Base-by-base conservation (phyloP, 2,797 vertebrate genomes). In the Cirrhinus molitorella region DNA sequence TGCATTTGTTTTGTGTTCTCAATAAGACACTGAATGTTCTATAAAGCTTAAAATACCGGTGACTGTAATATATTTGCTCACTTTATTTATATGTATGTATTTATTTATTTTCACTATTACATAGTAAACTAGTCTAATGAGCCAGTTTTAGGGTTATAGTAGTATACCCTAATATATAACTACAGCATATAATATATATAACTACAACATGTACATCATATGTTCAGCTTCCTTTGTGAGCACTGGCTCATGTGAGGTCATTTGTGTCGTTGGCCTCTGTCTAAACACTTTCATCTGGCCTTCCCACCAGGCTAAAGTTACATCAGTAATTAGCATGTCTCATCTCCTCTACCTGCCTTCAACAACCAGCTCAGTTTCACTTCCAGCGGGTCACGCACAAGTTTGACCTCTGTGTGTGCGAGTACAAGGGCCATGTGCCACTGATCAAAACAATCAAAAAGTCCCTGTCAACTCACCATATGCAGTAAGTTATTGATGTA, bases 281-380 rank as follows among this genome's bases (percentile, higher is more conserved):
- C 59, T 78, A 79, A 68, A 76, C 78, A 76, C 80, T 51, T 84
- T 81, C 65, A 84, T 40, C 77, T 76, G 83, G 86, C 79, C 81
- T 85, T 87, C 86, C 86, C 87, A 78, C 55, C 80, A 74, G 75
- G 70, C 83, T 85, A 65, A 37, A 49, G 81, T 87, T 87, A 83
- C 86, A 82, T 83, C 86, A 85, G 84, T 87, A 85, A 84, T 87
- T 77, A 80, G 85, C 75, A 47, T 61, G 75, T 57, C 68, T 87
- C 47, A 34, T 85, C 66, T 77, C 79, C 73, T 75, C 61, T 40
- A 45, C 70, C 57, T 61, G 53, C 55, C 51, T 49, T 43, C 25
- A 31, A 5, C 55, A 57, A 23, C 31, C 76, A 31, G 57, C 75
- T 85, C 83, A 28, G 57, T 65, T 82, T 73, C 76, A 68, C 70